Base-by-base conservation (phyloP, 2,113 vertebrate species). In the Pollachius pollachius region DNA sequence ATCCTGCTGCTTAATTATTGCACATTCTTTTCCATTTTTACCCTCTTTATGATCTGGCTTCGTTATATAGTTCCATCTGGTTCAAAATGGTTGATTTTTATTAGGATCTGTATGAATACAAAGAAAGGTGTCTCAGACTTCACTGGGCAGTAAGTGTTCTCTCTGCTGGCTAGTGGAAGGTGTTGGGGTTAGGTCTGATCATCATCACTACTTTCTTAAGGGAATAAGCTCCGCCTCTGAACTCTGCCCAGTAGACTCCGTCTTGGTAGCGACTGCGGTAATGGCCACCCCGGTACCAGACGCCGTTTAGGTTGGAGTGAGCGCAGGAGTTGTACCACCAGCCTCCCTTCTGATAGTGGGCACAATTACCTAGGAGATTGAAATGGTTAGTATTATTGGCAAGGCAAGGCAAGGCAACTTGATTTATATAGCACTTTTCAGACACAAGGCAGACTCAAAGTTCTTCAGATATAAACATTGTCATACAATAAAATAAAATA, bases 321-420 rank as follows among this genome's bases (percentile, higher is more conserved):
- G 97, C 97, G 0, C 97, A 99, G 1, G 97, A 95, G 0, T 99
- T 98, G 73, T 99, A 99, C 97, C 97, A 99, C 97, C 97, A 99
- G 65, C 97, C 97, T 75, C 97, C 97, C 69, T 98, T 98, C 89
- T 98, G 97, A 83, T 98, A 99, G 68, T 98, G 97, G 61, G 97
- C 97, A 69, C 97, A 99, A 63, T 99, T 99, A 54, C 97, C 97
- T 99, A 81, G 84, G 71, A 4, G 17, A 71, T 54, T 41, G 23
- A 17, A 57, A 67, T 13, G 12, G 11, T 12, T 15, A 68, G 8
- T 13, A 27, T 34, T n/a, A 66, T 7, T 34, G 6, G 30, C 4
- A 34, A 23, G 23, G 23, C 23, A 23, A 23, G 21, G 23, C 23
- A 23, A 23, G 23, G 23, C 23, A 23, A 23, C 23, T 23, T 23